Base-by-base conservation (phyloP, 2,113 vertebrate species). In the Globicephala melas region DNA sequence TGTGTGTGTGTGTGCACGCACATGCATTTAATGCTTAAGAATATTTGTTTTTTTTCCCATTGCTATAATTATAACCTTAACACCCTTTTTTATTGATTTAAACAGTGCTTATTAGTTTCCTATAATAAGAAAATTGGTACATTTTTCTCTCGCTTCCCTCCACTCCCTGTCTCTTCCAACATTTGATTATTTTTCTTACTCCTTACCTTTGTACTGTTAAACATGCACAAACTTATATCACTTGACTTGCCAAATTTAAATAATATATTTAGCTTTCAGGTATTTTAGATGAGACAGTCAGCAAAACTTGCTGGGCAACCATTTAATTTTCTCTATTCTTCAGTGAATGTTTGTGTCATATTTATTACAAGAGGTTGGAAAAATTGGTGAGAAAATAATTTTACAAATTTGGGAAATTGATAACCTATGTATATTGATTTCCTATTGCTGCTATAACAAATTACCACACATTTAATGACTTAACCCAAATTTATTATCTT, bases 381-480 rank as follows among this genome's bases (percentile, higher is more conserved):
- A 90, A 81, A n/a, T 76, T 62, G 23, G 15, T 74, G 33, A 86
- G 33, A 90, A 73, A 83, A 83, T 36, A 87, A 87, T 58, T 76
- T 88, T 12, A n/a, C 26, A 86, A 85, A 68, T 82, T 80, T 62
- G 12, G 7, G 28, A 95, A 60, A 62, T 33, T 41, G 21, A 50
- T 65, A 53, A 88, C 4, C 70, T 25, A 50, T 71, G 3, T 36
- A 6, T 71, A 63, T 89, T 65, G 28, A 36, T 73, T 90, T 47
- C n/a, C 33, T 38, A 36, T 53, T 93, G 26, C 13, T 74, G 12
- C 12, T 68, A 7, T 31, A 83, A 50, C 2, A 71, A 38, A 65
- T 77, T 17, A 63, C 26, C 58, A 94, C 33, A 87, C 47, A 67
- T 33, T 65, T 53, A 62, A 6, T 55, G 28, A 63, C 23, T 53